Evolutionary conservation across 1,140 invertebrate species (phyloP), one percentile per base, ranked within the genome.

Genomic region (Trachymyrmex septentrionalis): DNA sequence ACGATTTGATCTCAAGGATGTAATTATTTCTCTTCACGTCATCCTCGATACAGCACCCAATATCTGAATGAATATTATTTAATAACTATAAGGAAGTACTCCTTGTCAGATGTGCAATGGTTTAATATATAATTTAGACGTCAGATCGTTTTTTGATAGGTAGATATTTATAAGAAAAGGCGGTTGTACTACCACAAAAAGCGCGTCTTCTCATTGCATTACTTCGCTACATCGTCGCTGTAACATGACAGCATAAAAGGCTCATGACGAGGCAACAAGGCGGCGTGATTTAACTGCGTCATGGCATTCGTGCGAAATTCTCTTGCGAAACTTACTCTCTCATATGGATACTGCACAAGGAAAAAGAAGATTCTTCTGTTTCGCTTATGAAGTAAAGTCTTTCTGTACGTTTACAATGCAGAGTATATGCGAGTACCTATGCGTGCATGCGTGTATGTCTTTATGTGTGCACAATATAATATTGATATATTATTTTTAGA

Each of bases 281-380:
- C 80, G 27, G 19, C 27, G 53, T 73, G 80, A 84, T 84, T 84
- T 61, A 84, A 84, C 69, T 63, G 69, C 80, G 80, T 84, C 80
- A 73, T 38, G 80, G 24, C 27, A 84, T 84, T 84, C 38, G 80
- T 48, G 38, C 55, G 24, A 84, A 61, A 73, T 84, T 73, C 27
- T 61, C 12, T 6, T 21, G 50, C 30, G 30, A 69, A 69, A 21
- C 48, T 30, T 34, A 30, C 77, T 38, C 14, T 61, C 24, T 14
- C 19, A 3, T 44, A 5, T 5, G 14, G 21, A 80, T 57, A 21
- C n/a, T 27, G 3, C 30, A 19, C 24, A 27, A 21, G 19, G 24
- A 64, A 9, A 55, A 71, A 21, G 24, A 3, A 1, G 24, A 72
- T 19, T 59, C 24, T 59, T 72, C 50, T 21, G 16, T 38, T 59